phyloP scores from a whole-genome alignment of 2,113 vertebrate species.

The Scopus umbretta region DNA sequence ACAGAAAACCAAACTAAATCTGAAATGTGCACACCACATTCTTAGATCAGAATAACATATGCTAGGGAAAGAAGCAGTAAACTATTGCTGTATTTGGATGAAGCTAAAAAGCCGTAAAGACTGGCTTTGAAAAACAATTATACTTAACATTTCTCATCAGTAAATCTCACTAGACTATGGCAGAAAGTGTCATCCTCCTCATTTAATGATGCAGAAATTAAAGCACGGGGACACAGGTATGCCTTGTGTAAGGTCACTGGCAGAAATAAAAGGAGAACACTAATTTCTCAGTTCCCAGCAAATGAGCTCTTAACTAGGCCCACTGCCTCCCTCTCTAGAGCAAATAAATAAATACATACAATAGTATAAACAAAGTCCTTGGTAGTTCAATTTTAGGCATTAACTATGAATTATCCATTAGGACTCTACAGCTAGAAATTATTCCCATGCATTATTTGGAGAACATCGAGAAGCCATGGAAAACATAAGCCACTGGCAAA shows the following conservation, averaged over 20 bases:
- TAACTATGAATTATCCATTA: background rate
- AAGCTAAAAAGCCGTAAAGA: background rate
- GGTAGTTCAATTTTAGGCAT: background rate
- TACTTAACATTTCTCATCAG: background rate
- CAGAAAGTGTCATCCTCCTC: background rate
- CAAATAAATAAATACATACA: background rate
- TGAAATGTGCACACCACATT: background rate
- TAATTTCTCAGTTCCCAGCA: background rate
- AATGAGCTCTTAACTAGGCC: background rate
- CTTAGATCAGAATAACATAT: background rate
- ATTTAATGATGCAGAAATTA: conserved; percentile 45
- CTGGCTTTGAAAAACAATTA: conserved; percentile 12
- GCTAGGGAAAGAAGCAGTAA: background rate
- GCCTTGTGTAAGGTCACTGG: background rate
- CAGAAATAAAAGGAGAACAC: background rate
- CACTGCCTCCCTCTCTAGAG: background rate
- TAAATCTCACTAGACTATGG: background rate
- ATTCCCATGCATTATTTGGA: background rate
- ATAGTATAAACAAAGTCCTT: background rate
- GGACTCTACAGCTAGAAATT: background rate
- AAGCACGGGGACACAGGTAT: background rate
- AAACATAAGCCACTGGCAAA: background rate
- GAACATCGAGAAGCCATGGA: background rate
- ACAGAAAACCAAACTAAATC: background rate
- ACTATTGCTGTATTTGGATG: background rate